Conservation (phyloP, 2,797 vertebrate species). For the Ispidina picta region DNA sequence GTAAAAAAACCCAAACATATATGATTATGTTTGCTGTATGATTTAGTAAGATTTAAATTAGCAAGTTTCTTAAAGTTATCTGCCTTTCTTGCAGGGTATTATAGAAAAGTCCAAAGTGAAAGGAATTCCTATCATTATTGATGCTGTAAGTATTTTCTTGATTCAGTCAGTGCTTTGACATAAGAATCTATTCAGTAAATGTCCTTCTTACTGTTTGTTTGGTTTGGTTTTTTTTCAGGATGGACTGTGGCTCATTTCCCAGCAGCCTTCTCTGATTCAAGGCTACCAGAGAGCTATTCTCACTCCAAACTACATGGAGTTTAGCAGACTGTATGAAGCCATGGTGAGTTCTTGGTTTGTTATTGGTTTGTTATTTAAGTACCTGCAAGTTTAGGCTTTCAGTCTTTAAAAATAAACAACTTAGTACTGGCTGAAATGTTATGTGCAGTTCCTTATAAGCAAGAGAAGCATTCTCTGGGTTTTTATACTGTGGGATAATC, state of each 20-base stretch:
- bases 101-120: conserved; percentile 90
- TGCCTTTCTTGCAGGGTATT: conserved; percentile 83
- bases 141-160: conserved; percentile 88
- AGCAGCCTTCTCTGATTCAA: conserved; percentile 91
- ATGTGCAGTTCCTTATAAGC: not conserved
- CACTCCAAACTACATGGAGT: conserved; percentile 95
- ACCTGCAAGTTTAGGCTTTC: not conserved
- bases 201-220: not conserved
- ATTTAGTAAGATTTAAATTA: not conserved
- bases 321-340: conserved; percentile 90
- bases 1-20: not conserved
- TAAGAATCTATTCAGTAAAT: conserved; percentile 7
- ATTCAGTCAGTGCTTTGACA: not conserved
- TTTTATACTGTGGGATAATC: not conserved
- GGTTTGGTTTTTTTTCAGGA: conserved; percentile 80
- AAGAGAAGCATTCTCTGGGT: not conserved
- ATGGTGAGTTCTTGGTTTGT: conserved; percentile 82
- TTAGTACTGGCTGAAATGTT: not conserved
- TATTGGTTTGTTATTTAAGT: not conserved
- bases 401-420: not conserved
- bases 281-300: conserved; percentile 92
- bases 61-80: not conserved
- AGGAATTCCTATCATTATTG: conserved; percentile 92
- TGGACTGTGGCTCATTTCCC: conserved; percentile 93
- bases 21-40: not conserved